Base-by-base conservation (phyloP, 1,140 invertebrate genomes). In the Drosophila pseudoobscura region DNA sequence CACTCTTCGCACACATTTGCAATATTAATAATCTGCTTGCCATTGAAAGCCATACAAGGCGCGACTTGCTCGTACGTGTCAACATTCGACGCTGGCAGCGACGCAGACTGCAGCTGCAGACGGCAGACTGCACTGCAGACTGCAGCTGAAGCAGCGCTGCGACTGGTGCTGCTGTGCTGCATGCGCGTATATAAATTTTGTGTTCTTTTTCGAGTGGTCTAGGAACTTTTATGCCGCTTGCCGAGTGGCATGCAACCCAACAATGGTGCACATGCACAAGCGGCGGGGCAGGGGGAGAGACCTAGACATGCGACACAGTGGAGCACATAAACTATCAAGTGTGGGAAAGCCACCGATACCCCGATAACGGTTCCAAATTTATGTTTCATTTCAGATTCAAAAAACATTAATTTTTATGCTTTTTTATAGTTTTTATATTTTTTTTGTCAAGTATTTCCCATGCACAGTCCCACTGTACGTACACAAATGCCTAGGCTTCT, bases 1-100 rank as follows among this genome's bases (percentile, higher is more conserved):
- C 3, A 13, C 35, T 39, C 35, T 13, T 55, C 41, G 50, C 52
- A 61, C 52, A 75, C 73, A 76, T 53, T 82, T 75, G 83, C 82
- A 87, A 88, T 88, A 88, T 87, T 87, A 87, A 87, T 85, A 85
- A 85, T 87, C 83, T 88, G 75, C 82, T 75, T 82, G 82, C 82
- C 82, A 87, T 82, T 87, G 82, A 87, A 87, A 88, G 83, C 82
- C 82, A 88, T 87, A 87, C 82, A 87, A 87, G 82, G 82, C 83
- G 83, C 83, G 83, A 87, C 78, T 58, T 61, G 57, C 45, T 49
- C 46, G 63, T 87, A 85, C 82, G 82, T 87, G 82, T 87, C 82
- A 87, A 87, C 83, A 87, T 88, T 87, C 82, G 82, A 87, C 82
- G 82, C 55, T 57, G 66, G 63, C 82, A 49, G 83, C 47, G 62